Conservation (phyloP, 92 coral and sea anemone genomes). For the Zoanthus sansibaricus region DNA sequence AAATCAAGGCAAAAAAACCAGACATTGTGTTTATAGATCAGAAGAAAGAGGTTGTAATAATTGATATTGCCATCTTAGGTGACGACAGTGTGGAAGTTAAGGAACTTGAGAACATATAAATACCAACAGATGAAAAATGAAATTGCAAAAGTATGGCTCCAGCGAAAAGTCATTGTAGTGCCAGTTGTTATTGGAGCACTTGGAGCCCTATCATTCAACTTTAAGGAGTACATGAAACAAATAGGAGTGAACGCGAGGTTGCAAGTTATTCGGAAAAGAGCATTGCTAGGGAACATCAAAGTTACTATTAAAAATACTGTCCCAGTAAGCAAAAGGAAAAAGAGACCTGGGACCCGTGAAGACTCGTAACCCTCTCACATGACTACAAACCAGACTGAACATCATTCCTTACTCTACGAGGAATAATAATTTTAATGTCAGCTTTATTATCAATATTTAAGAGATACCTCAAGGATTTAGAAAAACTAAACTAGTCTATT, state of each 20-base stretch:
- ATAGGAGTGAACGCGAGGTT: not conserved
- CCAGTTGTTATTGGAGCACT: not conserved
- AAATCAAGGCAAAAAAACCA: too few species aligned
- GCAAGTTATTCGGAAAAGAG: not conserved
- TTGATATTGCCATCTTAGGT: not conserved
- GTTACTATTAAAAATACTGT: not conserved
- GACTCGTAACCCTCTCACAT: not conserved
- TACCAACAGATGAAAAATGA: not conserved
- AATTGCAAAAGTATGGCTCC: not conserved
- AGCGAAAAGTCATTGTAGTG: not conserved
- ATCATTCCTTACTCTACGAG: too few species aligned
- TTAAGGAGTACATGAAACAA: not conserved
- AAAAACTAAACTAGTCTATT: too few species aligned
- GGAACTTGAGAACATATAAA: too few species aligned
- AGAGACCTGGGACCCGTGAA: not conserved
- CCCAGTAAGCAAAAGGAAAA: not conserved
- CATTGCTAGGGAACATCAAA: not conserved
- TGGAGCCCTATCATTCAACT: not conserved
- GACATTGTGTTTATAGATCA: too few species aligned
- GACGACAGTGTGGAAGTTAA: not conserved
- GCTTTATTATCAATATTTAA: too few species aligned
- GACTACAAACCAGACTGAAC: not conserved
- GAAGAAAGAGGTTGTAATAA: not conserved
- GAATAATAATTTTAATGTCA: too few species aligned
- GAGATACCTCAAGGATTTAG: too few species aligned